Percentiles rank a stretch among this genome's conserved stretches.
Evolutionary conservation across 2,797 vertebrate species (phyloP).

Genomic region (Schizothorax lantsangensis): DNA sequence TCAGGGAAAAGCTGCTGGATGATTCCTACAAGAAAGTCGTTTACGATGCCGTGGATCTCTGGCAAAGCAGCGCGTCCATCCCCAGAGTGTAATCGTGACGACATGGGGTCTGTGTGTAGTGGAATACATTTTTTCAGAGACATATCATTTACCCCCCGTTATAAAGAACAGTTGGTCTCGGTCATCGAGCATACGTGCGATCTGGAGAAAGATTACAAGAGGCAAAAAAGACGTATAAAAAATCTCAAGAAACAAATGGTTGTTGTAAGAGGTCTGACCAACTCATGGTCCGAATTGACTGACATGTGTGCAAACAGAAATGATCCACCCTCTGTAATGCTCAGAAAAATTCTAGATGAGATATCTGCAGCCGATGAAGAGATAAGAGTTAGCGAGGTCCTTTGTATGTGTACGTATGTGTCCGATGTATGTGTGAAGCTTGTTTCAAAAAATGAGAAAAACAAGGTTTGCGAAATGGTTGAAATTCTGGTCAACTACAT

Average conservation of each 20-base stretch:
- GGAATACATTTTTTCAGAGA: too few species aligned
- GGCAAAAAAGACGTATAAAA: neutral
- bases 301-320: neutral
- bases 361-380: neutral
- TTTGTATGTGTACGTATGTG: neutral
- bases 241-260: neutral
- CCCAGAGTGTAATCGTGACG: too few species aligned
- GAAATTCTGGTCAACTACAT: neutral
- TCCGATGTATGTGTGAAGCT: neutral
- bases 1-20: neutral
- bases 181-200: too few species aligned
- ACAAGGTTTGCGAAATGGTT: neutral
- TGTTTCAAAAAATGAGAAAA: neutral
- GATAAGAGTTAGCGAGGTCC: neutral
- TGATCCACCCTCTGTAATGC: neutral
- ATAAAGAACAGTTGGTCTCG: neutral
- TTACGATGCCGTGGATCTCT: neutral
- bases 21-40: neutral
- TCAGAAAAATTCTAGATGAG: neutral
- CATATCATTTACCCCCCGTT: neutral
- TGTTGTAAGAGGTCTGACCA: neutral
- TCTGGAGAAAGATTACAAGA: neutral
- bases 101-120: neutral
- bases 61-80: neutral
- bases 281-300: neutral